A percentile compares a stretch with the other conserved stretches of the same genome.
These are phyloP conservation scores for Arctia plantaginis DNA, from an alignment of 2,888 invertebrate genomes.

Conservation along the genomic window DNA sequence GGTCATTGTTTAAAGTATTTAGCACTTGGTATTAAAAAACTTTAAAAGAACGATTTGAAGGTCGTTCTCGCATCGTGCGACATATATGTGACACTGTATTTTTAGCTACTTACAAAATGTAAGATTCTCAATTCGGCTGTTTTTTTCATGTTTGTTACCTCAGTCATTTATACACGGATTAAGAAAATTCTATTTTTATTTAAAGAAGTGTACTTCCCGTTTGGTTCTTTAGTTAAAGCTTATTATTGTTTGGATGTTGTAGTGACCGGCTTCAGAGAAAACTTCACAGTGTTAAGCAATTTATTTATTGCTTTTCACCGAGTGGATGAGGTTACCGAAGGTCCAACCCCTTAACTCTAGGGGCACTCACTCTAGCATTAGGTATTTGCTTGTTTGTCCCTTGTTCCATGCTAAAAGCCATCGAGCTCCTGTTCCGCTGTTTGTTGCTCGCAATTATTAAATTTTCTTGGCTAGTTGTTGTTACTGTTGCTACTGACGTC, in stretches of 20 bases:
- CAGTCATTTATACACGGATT: too few species aligned
- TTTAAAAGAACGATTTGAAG: neutral
- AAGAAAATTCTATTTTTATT: neutral
- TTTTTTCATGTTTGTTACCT: too few species aligned
- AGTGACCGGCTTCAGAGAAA: neutral
- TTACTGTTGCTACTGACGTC: neutral
- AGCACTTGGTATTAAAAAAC: neutral
- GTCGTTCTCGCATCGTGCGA: too few species aligned
- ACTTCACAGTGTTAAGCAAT: neutral
- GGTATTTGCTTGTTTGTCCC: too few species aligned
- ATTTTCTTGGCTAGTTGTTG: neutral
- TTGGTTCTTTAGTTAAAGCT: neutral
- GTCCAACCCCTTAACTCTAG: too few species aligned
- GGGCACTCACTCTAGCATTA: too few species aligned
- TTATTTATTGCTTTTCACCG: neutral
- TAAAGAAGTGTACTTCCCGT: too few species aligned
- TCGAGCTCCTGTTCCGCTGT: neutral
- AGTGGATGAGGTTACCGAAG: too few species aligned
- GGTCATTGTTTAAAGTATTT: neutral
- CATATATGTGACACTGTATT: too few species aligned
- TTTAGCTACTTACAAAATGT: neutral
- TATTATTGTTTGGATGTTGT: neutral
- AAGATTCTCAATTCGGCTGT: neutral
- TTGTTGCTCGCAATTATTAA: too few species aligned
- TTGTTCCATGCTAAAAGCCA: neutral